phyloP scores from a whole-genome alignment of 2,888 invertebrate species.

The Byasa hedistus region DNA sequence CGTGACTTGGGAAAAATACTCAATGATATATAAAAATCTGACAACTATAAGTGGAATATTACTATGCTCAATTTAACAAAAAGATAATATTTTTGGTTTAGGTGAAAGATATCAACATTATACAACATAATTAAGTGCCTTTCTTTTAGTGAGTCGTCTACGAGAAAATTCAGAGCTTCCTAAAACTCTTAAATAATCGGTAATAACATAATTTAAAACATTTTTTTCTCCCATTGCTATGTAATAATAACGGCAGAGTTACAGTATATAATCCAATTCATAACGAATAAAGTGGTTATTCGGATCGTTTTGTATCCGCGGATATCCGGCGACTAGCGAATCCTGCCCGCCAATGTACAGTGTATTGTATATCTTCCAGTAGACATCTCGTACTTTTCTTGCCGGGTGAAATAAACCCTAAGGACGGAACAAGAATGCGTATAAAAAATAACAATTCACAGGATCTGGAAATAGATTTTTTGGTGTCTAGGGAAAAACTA shows the following conservation, averaged over 20 bases:
- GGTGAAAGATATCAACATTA: neutral
- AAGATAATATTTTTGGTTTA: neutral
- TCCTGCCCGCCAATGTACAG: conserved; percentile 99
- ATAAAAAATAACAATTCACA: neutral
- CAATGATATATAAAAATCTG: too few species aligned
- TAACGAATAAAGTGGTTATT: conserved; percentile 96
- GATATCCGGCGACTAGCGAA: conserved; percentile 97
- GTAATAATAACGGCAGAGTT: conserved; percentile 53
- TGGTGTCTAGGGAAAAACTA: neutral
- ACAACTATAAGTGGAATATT: neutral
- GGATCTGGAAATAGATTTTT: neutral
- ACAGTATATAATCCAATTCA: conserved; percentile 95
- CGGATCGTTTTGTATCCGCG: conserved; percentile 96
- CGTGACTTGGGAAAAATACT: too few species aligned
- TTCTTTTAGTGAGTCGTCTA: neutral
- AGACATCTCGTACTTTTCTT: conserved; percentile 98
- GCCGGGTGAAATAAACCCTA: conserved; percentile 99
- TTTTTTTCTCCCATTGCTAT: conserved; percentile 33
- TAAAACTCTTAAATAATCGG: neutral
- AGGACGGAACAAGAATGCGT: neutral
- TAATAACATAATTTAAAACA: conserved; percentile 32
- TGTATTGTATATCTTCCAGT: conserved; percentile 99
- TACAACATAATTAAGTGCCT: neutral
- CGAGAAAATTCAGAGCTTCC: neutral
- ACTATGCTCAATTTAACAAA: neutral